Evolutionary conservation across 2,888 invertebrate species (phyloP), one percentile per base, ranked within the genome.

Genomic region (Rambutsinella grinnellia): DNA sequence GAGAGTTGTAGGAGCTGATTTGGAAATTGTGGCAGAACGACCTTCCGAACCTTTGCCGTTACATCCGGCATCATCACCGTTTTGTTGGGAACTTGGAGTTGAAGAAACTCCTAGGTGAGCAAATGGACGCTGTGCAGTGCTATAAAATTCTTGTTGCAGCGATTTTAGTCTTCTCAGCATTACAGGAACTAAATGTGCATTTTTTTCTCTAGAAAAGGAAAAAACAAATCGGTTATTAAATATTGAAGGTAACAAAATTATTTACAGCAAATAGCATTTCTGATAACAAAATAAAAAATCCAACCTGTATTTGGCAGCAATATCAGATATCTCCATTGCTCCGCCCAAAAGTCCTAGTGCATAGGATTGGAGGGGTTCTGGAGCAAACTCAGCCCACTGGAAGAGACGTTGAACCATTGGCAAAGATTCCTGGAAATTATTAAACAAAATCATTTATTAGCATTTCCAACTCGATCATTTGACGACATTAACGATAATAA

Each of bases 281-380:
- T 57, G 26, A 17, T 26, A n/a, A 5, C 10, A n/a, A n/a, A n/a
- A n/a, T n/a, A n/a, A n/a, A n/a, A n/a, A n/a, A n/a, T n/a, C n/a
- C 80, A 85, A 90, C 91, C 91, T 89, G 85, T 93, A 95, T 85
- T 93, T 93, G 2, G 94, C 92, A 0, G 97, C 97, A 74, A 97
- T 94, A 84, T 99, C 99, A 83, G 94, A 94, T 2, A 97, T 93
- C 87, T 99, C 98, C 96, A 99, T 97, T 0, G 97, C 97, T 13
- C 96, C 94, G 0, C 96, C 97, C 26, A 99, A 88, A 19, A 99
- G 88, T 0, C 97, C 98, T 0, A 95, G 95, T 0, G 98, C 95
- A 87, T 98, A 99, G 79, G 95, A 96, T 86, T 95, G 93, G 47
- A 99, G 88, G 0, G 97, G 98, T 86, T 98, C 97, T 15, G 91